Evolutionary conservation across 53 echinoderm and acorn worm genomes (phyloP).

Genomic region (Arbacia lixula): DNA sequence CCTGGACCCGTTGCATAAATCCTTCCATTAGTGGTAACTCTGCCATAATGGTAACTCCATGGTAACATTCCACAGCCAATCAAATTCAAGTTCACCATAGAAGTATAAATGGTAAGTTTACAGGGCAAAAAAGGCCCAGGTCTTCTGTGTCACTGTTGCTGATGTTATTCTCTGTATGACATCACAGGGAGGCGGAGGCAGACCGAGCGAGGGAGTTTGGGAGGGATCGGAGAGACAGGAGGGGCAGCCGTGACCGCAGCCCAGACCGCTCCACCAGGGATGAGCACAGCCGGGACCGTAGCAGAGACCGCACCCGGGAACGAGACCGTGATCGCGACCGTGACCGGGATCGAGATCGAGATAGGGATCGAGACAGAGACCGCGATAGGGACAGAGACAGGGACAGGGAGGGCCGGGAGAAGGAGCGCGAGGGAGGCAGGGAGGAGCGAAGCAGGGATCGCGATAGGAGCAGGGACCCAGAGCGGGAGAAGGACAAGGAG

Average conservation of each 20-base stretch:
- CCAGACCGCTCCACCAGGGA: neutral
- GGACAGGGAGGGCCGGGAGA: neutral
- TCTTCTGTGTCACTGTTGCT: no score
- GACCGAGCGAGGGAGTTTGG: conserved; percentile 47
- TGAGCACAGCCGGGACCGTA: conserved; percentile 4
- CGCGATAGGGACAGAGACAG: conserved; percentile 9
- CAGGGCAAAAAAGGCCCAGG: no score
- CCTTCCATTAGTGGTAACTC: no score
- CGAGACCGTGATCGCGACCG: conserved; percentile 25
- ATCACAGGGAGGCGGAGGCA: conserved; percentile 49
- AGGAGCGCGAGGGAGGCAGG: conserved; percentile 13
- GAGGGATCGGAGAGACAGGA: conserved; percentile 42
- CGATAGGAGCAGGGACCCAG: conserved; percentile 9
- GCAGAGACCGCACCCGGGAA: conserved; percentile 14
- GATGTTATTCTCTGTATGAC: no score
- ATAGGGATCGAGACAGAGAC: conserved; percentile 1
- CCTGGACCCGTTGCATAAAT: no score
- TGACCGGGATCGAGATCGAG: conserved; percentile 27
- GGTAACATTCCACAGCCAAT: no score
- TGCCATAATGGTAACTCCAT: no score
- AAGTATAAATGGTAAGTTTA: no score
- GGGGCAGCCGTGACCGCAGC: conserved; percentile 22
- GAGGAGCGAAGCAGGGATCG: conserved; percentile 8
- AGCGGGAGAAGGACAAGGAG: conserved; percentile 7
- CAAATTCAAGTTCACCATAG: no score